phyloP scores from a whole-genome alignment of 2,888 invertebrate genomes.

The Lissonota sp. region DNA sequence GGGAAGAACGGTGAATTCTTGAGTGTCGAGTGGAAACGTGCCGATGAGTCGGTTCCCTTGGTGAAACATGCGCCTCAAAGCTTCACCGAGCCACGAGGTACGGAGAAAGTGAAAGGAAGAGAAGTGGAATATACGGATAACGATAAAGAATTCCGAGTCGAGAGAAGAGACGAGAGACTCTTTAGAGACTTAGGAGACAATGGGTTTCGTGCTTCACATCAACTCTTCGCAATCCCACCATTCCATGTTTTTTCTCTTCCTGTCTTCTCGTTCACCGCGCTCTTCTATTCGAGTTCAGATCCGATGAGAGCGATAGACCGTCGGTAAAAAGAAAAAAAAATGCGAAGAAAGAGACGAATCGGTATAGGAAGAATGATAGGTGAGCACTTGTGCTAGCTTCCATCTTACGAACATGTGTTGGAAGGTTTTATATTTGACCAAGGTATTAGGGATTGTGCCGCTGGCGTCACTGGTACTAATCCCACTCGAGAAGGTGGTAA shows the following conservation, averaged over 20 bases:
- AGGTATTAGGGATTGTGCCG: slow-evolving; percentile 7
- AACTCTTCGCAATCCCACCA: slow-evolving; percentile 34
- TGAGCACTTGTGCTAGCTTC: slow-evolving; percentile 29
- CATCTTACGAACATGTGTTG: slow-evolving; percentile 25
- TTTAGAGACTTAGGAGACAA: slow-evolving; percentile 62
- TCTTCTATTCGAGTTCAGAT: slow-evolving; percentile 5
- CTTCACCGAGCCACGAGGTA: slow-evolving; percentile 8
- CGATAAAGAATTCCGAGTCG: slow-evolving; percentile 53
- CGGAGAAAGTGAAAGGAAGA: slow-evolving; percentile 32
- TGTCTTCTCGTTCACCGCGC: background rate
- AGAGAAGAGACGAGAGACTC: slow-evolving; percentile 56
- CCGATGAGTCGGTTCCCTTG: slow-evolving; percentile 54
- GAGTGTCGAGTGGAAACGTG: slow-evolving; percentile 65
- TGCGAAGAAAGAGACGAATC: background rate
- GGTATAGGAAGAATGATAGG: background rate
- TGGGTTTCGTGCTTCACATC: slow-evolving; percentile 54
- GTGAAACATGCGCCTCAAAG: slow-evolving; percentile 50
- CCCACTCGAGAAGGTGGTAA: slow-evolving; percentile 19
- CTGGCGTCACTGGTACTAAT: slow-evolving; percentile 36
- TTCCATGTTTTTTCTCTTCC: slow-evolving; percentile 41
- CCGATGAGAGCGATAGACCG: slow-evolving; percentile 15
- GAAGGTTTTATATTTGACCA: slow-evolving; percentile 36
- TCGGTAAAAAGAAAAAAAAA: slow-evolving; percentile 6
- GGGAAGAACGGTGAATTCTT: slow-evolving; percentile 43
- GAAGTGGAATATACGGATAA: slow-evolving; percentile 53